A percentile compares a stretch with the other conserved stretches of the same genome.
These are phyloP conservation scores for Caranx ignobilis DNA, from an alignment of 2,113 vertebrate species.

Conservation along the genomic window DNA sequence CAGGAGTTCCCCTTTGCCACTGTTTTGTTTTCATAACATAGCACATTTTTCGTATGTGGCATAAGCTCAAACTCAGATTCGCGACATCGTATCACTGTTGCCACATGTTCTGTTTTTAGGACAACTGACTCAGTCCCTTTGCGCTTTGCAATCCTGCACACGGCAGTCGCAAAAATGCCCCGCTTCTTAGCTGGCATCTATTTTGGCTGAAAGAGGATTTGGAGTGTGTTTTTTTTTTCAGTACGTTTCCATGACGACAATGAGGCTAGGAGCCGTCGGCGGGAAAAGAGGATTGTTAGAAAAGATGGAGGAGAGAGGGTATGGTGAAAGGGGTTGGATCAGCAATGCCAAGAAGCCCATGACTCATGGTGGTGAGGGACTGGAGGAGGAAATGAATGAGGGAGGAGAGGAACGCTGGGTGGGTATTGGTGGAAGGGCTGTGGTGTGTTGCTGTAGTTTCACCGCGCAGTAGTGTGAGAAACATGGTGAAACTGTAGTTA, in stretches of 20 bases:
- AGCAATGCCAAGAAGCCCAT: slow-evolving; percentile 55
- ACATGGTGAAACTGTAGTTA: slow-evolving; percentile 4
- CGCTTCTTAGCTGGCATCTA: slow-evolving; percentile 19
- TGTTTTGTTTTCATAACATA: slow-evolving; percentile 7
- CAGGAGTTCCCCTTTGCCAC: slow-evolving; percentile 10
- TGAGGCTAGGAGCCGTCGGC: slow-evolving; percentile 43
- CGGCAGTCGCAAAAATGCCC: neutral
- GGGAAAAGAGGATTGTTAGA: slow-evolving; percentile 30
- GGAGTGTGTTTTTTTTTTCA: slow-evolving; percentile 46
- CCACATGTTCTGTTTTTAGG: slow-evolving; percentile 26
- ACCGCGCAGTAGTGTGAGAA: slow-evolving; percentile 18
- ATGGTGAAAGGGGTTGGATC: slow-evolving; percentile 37
- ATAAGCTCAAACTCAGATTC: slow-evolving; percentile 11
- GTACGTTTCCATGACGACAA: slow-evolving; percentile 66
- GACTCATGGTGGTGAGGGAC: slow-evolving; percentile 71
- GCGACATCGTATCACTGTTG: slow-evolving; percentile 14
- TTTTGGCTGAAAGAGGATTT: slow-evolving; percentile 21
- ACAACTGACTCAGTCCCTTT: neutral
- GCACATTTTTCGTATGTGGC: neutral
- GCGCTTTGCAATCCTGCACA: slow-evolving; percentile 1
- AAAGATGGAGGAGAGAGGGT: slow-evolving; percentile 48
- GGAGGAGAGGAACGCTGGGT: slow-evolving; percentile 59
- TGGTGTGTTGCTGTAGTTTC: neutral
- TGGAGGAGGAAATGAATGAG: slow-evolving; percentile 45
- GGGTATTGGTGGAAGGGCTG: slow-evolving; percentile 58